Conservation (phyloP, 2,888 invertebrate species). For the Ferdinandea cuprea region DNA sequence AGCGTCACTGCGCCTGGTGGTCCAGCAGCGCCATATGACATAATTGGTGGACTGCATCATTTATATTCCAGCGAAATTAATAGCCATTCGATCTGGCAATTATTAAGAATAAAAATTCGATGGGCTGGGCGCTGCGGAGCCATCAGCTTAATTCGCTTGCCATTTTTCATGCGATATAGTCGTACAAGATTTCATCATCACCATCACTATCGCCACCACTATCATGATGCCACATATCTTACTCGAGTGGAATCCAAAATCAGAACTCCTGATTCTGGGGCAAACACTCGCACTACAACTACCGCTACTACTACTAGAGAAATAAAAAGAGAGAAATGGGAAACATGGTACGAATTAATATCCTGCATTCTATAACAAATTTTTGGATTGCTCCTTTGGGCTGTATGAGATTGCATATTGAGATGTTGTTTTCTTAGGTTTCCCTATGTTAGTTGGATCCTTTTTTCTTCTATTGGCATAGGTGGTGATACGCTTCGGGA, state of each 20-base stretch:
- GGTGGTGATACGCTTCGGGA: background rate
- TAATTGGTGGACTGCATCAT: constrained; percentile 71
- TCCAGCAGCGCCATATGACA: constrained; percentile 50
- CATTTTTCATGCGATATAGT: background rate
- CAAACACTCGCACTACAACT: background rate
- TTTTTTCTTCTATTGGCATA: background rate
- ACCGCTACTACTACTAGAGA: background rate
- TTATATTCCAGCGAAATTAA: constrained; percentile 72
- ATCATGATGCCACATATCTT: too few species aligned
- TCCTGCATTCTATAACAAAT: constrained; percentile 22
- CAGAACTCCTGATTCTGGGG: constrained; percentile 5
- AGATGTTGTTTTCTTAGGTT: constrained; percentile 45
- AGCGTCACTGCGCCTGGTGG: constrained; percentile 8
- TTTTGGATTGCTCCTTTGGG: constrained; percentile 16
- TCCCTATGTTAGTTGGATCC: background rate
- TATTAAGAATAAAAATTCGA: constrained; percentile 61
- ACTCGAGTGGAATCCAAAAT: constrained; percentile 40
- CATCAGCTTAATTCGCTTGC: background rate
- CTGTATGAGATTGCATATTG: constrained; percentile 36
- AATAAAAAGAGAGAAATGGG: constrained; percentile 13
- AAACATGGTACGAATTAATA: constrained; percentile 58
- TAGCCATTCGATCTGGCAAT: constrained; percentile 69
- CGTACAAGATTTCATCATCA: constrained; percentile 17
- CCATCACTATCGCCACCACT: constrained; percentile 40
- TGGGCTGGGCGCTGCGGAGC: background rate